Conservation (phyloP, 2,888 invertebrate genomes). For the Stramonita haemastoma region DNA sequence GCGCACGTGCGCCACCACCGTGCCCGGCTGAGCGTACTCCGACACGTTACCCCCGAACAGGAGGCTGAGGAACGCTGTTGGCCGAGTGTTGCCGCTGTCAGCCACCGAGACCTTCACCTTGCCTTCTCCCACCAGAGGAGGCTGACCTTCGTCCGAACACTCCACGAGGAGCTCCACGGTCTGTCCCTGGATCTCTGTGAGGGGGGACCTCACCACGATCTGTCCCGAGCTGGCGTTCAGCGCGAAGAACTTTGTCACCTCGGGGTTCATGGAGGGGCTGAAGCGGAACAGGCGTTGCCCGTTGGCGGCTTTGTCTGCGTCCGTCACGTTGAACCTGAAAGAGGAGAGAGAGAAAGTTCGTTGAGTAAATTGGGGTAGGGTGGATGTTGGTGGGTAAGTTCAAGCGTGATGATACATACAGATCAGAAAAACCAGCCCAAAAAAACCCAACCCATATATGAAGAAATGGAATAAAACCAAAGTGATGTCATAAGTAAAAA, state of each 20-base stretch:
- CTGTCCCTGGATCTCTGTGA: constrained; percentile 61
- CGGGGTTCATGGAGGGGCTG: constrained; percentile 56
- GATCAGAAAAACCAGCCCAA: too few relatives aligned
- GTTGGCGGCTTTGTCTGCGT: constrained; percentile 90
- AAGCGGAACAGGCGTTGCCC: constrained; percentile 79
- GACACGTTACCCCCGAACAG: constrained; percentile 63
- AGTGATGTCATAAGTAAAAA: too few relatives aligned
- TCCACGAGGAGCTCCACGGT: constrained; percentile 58
- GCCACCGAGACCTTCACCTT: constrained; percentile 81
- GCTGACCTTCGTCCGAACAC: constrained; percentile 62
- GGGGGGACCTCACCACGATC: constrained; percentile 57
- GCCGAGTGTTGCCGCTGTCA: constrained; percentile 94
- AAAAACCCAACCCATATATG: too few relatives aligned
- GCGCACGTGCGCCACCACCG: constrained; percentile 65
- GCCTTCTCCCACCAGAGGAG: constrained; percentile 62
- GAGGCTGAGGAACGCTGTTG: constrained; percentile 79
- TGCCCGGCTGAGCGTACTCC: constrained; percentile 65
- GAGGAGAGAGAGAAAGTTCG: too few relatives aligned
- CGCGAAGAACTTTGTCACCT: constrained; percentile 56
- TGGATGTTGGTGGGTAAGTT: too few relatives aligned
- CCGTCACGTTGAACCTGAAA: constrained; percentile 85
- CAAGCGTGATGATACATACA: too few relatives aligned
- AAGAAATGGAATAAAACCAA: too few relatives aligned
- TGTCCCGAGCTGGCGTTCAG: constrained; percentile 62
- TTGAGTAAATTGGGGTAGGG: too few relatives aligned